Base-by-base conservation (phyloP, 2,888 invertebrate genomes). In the Apodemia mormo region DNA sequence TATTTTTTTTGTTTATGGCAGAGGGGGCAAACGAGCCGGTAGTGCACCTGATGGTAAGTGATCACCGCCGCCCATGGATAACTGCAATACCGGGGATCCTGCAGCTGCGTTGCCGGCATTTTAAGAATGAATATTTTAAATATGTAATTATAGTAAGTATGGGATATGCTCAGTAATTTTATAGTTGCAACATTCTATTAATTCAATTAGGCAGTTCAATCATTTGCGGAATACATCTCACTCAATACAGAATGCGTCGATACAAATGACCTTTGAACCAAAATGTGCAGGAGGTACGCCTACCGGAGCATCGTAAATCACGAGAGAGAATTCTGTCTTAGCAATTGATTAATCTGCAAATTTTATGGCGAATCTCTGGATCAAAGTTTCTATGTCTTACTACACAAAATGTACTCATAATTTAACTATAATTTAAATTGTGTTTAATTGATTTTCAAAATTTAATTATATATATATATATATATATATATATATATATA, bases 261-360 rank as follows among this genome's bases (percentile, higher is more conserved):
- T 64, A 64, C 61, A 64, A 64, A 64, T 33, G 61, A 64, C 61
- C 61, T 64, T 33, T 61, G 61, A 61, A 61, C 61, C 61, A 61
- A 37, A 61, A 61, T 61, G 37, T 33, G 33, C 61, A 61, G 61
- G 61, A 61, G 61, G 61, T 61, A 61, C 61, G 61, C 61, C 61
- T 61, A 61, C 61, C 30, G 14, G 58, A 30, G 30, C 61, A 14
- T 61, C 61, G 30, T 61, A 61, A 61, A 61, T 61, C 61, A 61
- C 61, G 14, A 9, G 61, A 61, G 58, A 58, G 61, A 58, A 58
- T 33, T 33, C 61, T 33, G 61, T 61, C 61, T 61, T 12, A 33
- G 30, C 61, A 61, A 61, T 61, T 61, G 61, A 61, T 61, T 33
- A 33, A 61, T 61, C 33, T 33, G 61, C 33, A 14, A 61, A 61